phyloP scores from a whole-genome alignment of 92 coral and sea anemone genomes.

The Parazoanthus atlanticus region DNA sequence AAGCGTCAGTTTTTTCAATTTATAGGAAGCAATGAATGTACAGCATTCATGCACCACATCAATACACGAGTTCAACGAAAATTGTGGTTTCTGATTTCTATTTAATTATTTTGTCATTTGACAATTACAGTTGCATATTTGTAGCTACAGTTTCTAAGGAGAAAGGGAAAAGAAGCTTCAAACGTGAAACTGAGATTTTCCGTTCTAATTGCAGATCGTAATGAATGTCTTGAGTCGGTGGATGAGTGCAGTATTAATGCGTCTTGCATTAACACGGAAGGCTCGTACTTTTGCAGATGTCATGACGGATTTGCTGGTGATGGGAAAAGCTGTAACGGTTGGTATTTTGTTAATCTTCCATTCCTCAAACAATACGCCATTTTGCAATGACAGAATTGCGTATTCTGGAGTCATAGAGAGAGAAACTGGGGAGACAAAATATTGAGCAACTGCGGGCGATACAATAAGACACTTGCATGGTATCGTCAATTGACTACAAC shows the following conservation, averaged over 20 bases:
- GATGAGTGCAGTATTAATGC: conserved; percentile 50
- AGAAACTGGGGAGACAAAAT: no score
- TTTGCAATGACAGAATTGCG: not conserved
- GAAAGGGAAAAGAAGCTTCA: not conserved
- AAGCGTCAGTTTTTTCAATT: no score
- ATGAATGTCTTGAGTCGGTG: conserved; percentile 53
- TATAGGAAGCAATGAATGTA: no score
- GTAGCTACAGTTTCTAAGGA: not conserved
- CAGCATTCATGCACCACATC: no score
- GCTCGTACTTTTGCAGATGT: conserved; percentile 73
- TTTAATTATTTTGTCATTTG: no score
- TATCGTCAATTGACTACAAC: no score
- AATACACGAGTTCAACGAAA: no score
- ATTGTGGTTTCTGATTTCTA: no score
- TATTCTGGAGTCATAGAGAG: not conserved
- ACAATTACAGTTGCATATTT: not conserved
- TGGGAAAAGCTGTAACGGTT: conserved; percentile 66
- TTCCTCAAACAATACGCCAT: not conserved
- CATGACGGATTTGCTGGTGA: conserved; percentile 58
- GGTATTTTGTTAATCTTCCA: not conserved
- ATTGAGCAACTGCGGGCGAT: no score
- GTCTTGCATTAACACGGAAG: conserved; percentile 64
- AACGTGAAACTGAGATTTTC: not conserved
- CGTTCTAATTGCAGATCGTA: conserved; percentile 11
- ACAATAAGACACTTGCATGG: no score